These are phyloP conservation scores for Gambelia wislizenii DNA, from an alignment of 2,797 vertebrate species.

Conservation along the genomic window DNA sequence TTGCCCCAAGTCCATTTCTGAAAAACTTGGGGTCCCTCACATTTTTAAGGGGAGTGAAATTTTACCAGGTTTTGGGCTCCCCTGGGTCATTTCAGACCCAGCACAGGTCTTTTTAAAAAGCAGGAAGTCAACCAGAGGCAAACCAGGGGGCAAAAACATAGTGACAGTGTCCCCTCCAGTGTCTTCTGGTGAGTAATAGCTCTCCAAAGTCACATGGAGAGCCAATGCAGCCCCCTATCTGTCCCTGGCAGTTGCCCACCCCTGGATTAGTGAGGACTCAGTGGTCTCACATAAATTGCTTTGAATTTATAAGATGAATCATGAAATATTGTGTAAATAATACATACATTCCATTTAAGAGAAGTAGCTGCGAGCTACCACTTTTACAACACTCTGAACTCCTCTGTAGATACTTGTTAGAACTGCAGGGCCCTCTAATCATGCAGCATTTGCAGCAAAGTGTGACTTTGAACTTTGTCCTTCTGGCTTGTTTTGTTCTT, in stretches of 20 bases:
- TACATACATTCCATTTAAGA: conserved; percentile 5
- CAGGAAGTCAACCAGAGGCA: too few species aligned
- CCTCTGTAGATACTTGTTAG: conserved; percentile 24
- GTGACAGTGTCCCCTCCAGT: too few species aligned
- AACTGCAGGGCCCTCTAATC: conserved; percentile 17
- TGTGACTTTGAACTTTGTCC: conserved; percentile 24
- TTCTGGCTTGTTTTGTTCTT: conserved; percentile 36
- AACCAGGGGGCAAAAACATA: too few species aligned
- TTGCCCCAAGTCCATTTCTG: not conserved
- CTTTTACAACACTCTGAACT: conserved; percentile 14
- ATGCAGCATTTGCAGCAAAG: not conserved
- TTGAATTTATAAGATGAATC: not conserved
- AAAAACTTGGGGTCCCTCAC: too few species aligned
- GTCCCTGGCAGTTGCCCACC: too few species aligned
- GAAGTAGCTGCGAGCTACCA: not conserved
- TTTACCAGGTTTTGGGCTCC: too few species aligned
- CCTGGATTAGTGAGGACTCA: not conserved
- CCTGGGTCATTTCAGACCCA: too few species aligned
- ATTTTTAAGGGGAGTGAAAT: too few species aligned
- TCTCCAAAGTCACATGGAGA: too few species aligned
- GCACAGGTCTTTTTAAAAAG: too few species aligned
- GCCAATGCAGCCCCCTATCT: too few species aligned
- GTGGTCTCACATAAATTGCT: not conserved
- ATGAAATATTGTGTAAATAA: not conserved
- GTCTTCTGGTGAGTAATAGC: too few species aligned